Conservation (phyloP, 2,888 invertebrate genomes). For the Drosophila helvetica region DNA sequence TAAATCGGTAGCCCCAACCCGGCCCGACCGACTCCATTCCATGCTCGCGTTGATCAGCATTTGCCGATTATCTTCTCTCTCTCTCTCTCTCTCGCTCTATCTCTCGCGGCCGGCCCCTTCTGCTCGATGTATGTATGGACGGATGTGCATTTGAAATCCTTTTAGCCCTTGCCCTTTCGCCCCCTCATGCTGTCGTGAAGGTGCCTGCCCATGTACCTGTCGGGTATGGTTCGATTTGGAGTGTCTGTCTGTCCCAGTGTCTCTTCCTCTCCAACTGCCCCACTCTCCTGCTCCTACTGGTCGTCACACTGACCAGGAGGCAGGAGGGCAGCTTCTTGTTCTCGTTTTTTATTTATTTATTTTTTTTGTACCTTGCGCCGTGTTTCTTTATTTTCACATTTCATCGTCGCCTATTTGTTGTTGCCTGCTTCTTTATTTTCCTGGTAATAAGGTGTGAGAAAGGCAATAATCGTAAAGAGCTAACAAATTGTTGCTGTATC, state of each 20-base stretch:
- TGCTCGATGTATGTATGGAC: neutral
- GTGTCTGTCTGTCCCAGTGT: slow-evolving; percentile 6
- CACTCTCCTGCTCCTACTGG: slow-evolving; percentile 16
- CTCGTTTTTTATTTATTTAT: slow-evolving; percentile 9
- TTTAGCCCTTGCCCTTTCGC: slow-evolving; percentile 2
- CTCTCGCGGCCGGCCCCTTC: neutral
- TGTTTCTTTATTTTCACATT: slow-evolving; percentile 63
- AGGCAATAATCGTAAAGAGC: slow-evolving; percentile 82
- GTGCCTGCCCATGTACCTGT: slow-evolving; percentile 13
- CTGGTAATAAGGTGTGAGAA: slow-evolving; percentile 81
- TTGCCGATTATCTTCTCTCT: slow-evolving; percentile 17
- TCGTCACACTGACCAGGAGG: slow-evolving; percentile 34
- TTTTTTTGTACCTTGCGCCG: slow-evolving; percentile 26
- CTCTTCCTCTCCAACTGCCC: slow-evolving; percentile 6
- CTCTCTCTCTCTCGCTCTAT: neutral
- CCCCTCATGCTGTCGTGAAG: neutral
- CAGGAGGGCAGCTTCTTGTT: slow-evolving; percentile 44
- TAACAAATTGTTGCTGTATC: slow-evolving; percentile 72
- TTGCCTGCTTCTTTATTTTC: slow-evolving; percentile 73
- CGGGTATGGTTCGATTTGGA: neutral
- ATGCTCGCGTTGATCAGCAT: slow-evolving; percentile 5
- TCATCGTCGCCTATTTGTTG: slow-evolving; percentile 59
- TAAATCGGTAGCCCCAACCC: slow-evolving; percentile 54
- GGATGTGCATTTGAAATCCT: slow-evolving; percentile 34
- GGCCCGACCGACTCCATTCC: slow-evolving; percentile 3